phyloP scores from a whole-genome alignment of 30 jellyfish, hydroid and myxozoan genomes.

The Aurelia aurita complex sp. Pacific region DNA sequence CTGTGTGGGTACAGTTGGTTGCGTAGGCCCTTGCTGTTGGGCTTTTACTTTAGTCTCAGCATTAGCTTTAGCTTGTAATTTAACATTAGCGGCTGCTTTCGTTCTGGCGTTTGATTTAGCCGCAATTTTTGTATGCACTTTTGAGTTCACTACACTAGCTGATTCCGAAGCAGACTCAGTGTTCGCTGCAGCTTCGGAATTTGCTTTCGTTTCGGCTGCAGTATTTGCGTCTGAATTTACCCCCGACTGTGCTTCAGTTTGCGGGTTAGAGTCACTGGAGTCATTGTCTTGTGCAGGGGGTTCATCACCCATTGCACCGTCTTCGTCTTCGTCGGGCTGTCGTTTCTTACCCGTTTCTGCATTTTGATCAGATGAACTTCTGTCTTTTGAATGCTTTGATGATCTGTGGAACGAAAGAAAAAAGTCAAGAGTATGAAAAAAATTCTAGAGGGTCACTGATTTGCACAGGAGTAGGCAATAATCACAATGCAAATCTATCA shows the following conservation, averaged over 20 bases:
- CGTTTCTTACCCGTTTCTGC: slow-evolving; percentile 91
- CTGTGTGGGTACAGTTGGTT: slow-evolving; percentile 60
- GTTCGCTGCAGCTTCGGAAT: slow-evolving; percentile 83
- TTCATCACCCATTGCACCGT: slow-evolving; percentile 63
- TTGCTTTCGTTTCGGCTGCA: slow-evolving; percentile 50
- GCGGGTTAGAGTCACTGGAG: slow-evolving; percentile 34
- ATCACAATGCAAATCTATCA: not conserved
- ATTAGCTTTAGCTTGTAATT: slow-evolving; percentile 89
- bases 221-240: slow-evolving; percentile 77
- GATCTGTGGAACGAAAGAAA: slow-evolving; percentile 3
- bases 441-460: not conserved
- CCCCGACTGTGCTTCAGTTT: slow-evolving; percentile 69
- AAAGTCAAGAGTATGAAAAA: not conserved
- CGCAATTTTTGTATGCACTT: slow-evolving; percentile 92
- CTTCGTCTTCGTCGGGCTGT: slow-evolving; percentile 49
- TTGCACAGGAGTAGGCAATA: too few species aligned
- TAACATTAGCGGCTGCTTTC: slow-evolving; percentile 99
- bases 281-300: slow-evolving; percentile 49
- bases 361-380: not conserved
- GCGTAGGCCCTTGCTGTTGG: slow-evolving; percentile 86
- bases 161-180: slow-evolving; percentile 88
- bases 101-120: slow-evolving; percentile 96
- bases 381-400: slow-evolving; percentile 29
- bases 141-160: slow-evolving; percentile 88
- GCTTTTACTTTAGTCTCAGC: slow-evolving; percentile 90